phyloP scores from a whole-genome alignment of 2,113 vertebrate genomes.

The Rhea americana region DNA sequence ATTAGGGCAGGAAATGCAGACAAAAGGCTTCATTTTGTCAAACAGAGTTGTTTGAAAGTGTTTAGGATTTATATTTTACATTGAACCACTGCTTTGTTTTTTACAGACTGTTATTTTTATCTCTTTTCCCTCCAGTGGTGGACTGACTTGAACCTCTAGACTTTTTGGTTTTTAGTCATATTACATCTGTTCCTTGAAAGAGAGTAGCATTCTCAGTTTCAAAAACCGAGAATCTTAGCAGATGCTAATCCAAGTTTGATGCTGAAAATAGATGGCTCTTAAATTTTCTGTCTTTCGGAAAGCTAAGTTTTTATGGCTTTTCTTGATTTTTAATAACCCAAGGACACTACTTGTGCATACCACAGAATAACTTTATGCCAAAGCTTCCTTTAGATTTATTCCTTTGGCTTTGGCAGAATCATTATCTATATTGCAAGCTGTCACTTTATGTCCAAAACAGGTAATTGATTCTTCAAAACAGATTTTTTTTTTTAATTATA shows the following conservation, averaged over 20 bases:
- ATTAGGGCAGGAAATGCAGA: not conserved
- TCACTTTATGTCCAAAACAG: not conserved
- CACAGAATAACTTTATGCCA: not conserved
- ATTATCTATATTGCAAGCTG: constrained; percentile 34
- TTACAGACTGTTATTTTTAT: not conserved
- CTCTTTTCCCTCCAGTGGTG: not conserved
- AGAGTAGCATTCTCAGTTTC: not conserved
- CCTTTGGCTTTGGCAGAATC: not conserved
- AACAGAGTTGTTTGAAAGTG: not conserved
- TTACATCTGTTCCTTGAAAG: too few species aligned
- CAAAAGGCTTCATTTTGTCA: not conserved
- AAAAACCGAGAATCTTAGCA: not conserved
- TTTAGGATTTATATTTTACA: not conserved
- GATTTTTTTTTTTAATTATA: not conserved
- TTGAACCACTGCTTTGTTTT: not conserved
- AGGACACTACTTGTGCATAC: not conserved
- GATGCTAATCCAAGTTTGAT: not conserved
- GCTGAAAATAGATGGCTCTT: not conserved
- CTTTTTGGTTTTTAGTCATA: not conserved
- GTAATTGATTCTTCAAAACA: constrained; percentile 41
- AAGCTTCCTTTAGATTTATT: not conserved
- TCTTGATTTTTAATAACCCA: not conserved
- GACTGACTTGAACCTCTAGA: not conserved
- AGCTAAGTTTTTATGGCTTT: not conserved
- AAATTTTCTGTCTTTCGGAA: not conserved